Evolutionary conservation across 2,888 invertebrate genomes (phyloP), one percentile per base, ranked within the genome.

Genomic region (Drosophila longiperda): DNA sequence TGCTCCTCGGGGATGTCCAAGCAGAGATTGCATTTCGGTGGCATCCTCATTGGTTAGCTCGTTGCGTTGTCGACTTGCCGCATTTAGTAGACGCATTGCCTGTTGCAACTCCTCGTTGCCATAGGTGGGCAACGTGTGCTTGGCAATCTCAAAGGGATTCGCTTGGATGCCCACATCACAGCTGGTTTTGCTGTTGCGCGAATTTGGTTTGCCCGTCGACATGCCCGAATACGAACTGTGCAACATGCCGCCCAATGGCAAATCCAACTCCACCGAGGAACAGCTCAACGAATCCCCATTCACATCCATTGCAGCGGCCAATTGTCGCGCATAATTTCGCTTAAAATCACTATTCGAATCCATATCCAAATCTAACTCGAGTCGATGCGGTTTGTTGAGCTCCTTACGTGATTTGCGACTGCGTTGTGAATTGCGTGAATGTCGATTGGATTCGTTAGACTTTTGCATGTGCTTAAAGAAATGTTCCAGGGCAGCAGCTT

Each of bases 151-250:
- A 68, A 93, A 94, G 3, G 94, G 94, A 87, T 94, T 94, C 0
- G 94, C 94, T 83, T 95, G 95, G n/a, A 94, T 94, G 11, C 94
- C 95, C 11, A 95, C 94, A 78, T 95, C 94, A 60, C 94, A 94
- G 53, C 94, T 94, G 1, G 93, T 94, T 82, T 94, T 94, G 69
- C 94, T 94, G 63, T 94, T 94, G 11, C 94, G 93, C 15, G 94
- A 94, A 83, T 93, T 91, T 9, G 92, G 92, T 75, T 93, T 94
- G 23, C 93, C 93, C 0, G 92, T 92, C 1, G 94, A 94, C 36
- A 93, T 87, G 3, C 93, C 94, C 1, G 94, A 94, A 58, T 93
- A 92, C 23, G 91, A 91, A 68, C 94, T 94, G 91, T 94, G 90
- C 48, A 91, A 50, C 60, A 91, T 61, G 29, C 69, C 75, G 52